A percentile compares a stretch with the other conserved stretches of the same genome.
Evolutionary conservation across 2,797 vertebrate genomes (phyloP).

Genomic region (Manis crassicaudata): DNA sequence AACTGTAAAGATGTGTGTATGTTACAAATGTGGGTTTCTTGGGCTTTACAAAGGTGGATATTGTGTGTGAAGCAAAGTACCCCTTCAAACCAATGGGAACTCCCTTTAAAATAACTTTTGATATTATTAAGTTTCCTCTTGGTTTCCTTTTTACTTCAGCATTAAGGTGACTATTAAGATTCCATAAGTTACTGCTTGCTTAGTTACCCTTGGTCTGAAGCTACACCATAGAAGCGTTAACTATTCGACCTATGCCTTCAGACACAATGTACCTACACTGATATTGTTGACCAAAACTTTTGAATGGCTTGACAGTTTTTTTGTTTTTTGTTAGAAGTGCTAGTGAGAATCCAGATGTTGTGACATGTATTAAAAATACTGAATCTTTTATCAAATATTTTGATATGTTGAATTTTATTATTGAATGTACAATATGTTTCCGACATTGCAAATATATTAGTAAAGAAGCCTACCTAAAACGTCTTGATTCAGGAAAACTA

Average conservation of each 20-base stretch:
- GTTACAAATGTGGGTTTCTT: conserved; percentile 77
- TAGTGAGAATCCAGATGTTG: not conserved
- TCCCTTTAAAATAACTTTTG: conserved; percentile 88
- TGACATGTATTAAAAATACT: not conserved
- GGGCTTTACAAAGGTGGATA: conserved; percentile 85
- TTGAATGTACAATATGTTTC: not conserved
- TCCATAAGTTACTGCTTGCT: conserved; percentile 81
- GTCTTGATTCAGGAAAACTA: not conserved
- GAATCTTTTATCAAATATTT: not conserved
- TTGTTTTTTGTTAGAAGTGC: conserved; percentile 56
- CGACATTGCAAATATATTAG: not conserved
- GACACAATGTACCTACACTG: conserved; percentile 58
- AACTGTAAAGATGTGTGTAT: conserved; percentile 76
- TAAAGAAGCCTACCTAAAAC: not conserved
- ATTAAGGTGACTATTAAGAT: conserved; percentile 84
- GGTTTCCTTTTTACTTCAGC: conserved; percentile 85
- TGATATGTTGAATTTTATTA: not conserved
- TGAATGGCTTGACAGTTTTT: conserved; percentile 45
- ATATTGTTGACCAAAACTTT: conserved; percentile 71
- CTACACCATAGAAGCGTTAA: conserved; percentile 76
- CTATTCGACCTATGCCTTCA: conserved; percentile 76
- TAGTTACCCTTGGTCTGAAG: conserved; percentile 76
- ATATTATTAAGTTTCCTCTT: conserved; percentile 87
- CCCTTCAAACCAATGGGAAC: conserved; percentile 83
- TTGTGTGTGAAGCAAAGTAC: conserved; percentile 83